Conservation (phyloP, 2,888 invertebrate species). For the Chaetogeoica ovagalla region DNA sequence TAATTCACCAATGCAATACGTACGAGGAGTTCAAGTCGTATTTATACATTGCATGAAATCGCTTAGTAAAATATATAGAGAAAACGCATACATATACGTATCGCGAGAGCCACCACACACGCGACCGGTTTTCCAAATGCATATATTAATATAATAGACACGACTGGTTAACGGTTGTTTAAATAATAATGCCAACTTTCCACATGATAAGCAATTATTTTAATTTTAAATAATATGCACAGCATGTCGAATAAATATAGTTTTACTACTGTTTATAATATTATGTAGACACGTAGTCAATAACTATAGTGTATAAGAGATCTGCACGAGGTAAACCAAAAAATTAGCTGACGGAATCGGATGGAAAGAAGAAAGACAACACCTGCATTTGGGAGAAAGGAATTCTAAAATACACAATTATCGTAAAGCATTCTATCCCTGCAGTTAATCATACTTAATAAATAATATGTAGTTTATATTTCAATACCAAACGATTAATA, state of each 20-base stretch:
- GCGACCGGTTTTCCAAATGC: constrained; percentile 25
- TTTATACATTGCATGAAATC: constrained; percentile 7
- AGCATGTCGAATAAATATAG: not conserved
- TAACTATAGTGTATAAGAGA: too few species aligned
- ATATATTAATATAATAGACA: constrained; percentile 32
- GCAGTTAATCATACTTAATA: too few species aligned
- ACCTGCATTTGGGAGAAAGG: too few species aligned
- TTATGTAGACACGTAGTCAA: not conserved
- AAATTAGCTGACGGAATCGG: too few species aligned
- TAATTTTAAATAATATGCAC: constrained; percentile 26
- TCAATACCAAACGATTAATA: too few species aligned
- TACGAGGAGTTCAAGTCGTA: not conserved
- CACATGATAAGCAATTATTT: constrained; percentile 31
- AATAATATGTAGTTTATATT: too few species aligned
- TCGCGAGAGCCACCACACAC: constrained; percentile 27
- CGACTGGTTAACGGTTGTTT: constrained; percentile 38
- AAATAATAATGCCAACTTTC: constrained; percentile 37
- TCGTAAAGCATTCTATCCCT: too few species aligned
- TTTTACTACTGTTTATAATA: constrained; percentile 22
- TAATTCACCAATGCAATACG: too few species aligned
- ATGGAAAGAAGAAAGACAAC: too few species aligned
- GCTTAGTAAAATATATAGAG: not conserved
- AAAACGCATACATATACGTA: constrained; percentile 36
- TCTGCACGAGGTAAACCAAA: too few species aligned
- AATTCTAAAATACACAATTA: too few species aligned